Base-by-base conservation (phyloP, 1,140 invertebrate genomes). In the Schlechtendalia chinensis region DNA sequence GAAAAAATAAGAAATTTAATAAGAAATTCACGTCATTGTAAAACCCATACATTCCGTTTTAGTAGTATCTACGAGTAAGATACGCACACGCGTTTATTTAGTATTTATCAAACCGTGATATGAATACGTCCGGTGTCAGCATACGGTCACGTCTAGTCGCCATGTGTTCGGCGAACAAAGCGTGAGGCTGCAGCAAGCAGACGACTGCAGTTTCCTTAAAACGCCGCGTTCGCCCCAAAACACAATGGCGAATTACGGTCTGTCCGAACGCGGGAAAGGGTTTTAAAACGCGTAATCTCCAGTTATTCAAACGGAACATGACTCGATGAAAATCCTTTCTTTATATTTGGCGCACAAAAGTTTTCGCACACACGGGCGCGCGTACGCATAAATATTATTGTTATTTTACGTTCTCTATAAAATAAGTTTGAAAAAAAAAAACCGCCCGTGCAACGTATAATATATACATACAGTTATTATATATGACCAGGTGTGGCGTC, bases 271-370 rank as follows among this genome's bases (percentile, higher is more conserved):
- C 29, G 29, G 4, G 1, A 11, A 0, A 39, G 5, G 53, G 53
- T 56, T 74, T 56, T 32, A 74, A 74, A n/a, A n/a, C n/a, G 32
- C 0, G n/a, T 75, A 39, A 56, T 75, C 29, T 75, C 17, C 5
- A 19, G 16, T 75, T 58, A 39, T 39, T 75, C 54, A 22, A 75
- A 58, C 72, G 39, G 29, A 32, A 75, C 17, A 75, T n/a, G 17
- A 75, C 29, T 75, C 24, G 12, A 39, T 39, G 54, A 22, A 58
- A 75, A 56, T 22, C n/a, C 53, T 1, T 58, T 75, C 27, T 69
- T 75, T 75, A 39, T 3, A 32, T 56, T 56, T 12, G 10, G 19
- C 4, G 16, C 10, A 58, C 12, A 56, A 58, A 75, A 75, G 27
- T 58, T 39, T 11, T 1, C 47, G 47, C 12, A 50, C 39, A 65